Evolutionary conservation across 2,113 vertebrate genomes (phyloP), one percentile per base, ranked within the genome.

Genomic region (Antennarius striatus): DNA sequence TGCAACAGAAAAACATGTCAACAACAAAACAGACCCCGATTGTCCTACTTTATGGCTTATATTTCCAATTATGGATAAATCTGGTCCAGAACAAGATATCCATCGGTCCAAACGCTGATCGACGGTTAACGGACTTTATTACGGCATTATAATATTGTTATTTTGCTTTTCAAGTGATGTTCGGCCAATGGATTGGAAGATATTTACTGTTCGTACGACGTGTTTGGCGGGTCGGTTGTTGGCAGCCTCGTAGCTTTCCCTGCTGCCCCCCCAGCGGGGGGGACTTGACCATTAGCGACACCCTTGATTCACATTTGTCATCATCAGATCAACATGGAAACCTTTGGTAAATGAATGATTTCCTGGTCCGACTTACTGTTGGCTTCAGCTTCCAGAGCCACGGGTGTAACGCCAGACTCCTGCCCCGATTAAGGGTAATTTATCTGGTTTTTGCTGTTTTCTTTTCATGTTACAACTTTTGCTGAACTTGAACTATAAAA

Each of bases 1-100:
- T 88, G 81, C 76, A 39, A 77, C 49, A 48, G 70, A 85, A 84
- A 84, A 84, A 88, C 86, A 89, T 82, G 86, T 87, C 86, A 89
- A 87, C 81, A 88, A 80, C 77, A 70, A 79, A 81, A 86, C 58
- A 79, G 59, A 17, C 63, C 50, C 68, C 56, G 1, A 4, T 69
- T 86, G 87, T 73, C 82, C 80, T 81, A 89, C 77, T 86, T 86
- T 83, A 79, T 66, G 53, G 61, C 63, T 73, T 40, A 4, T 48
- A 76, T 81, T 73, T 63, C 13, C 64, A 65, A 68, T 83, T 75
- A 77, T 22, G 43, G 8, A 51, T 30, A 43, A 22, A 66, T 56
- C 50, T 53, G 51, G 51, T 9, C n/a, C 48, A 49, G 32, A 36
- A 36, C 3, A 7, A 36, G 3, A 36, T 36, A 36, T 36, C 32